Evolutionary conservation across 2,113 vertebrate species (phyloP).

Genomic region (Athene noctua): DNA sequence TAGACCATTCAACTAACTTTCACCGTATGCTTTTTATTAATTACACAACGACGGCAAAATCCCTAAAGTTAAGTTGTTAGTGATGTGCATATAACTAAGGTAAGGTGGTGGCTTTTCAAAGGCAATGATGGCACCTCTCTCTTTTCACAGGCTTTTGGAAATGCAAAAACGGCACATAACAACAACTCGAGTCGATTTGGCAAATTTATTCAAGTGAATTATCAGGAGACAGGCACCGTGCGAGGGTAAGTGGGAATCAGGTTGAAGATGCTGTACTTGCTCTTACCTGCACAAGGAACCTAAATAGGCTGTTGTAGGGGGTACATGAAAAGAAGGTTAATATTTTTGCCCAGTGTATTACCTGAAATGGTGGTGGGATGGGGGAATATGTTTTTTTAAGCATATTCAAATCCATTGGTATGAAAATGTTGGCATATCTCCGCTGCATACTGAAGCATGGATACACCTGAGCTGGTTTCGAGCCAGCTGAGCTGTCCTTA

Average conservation of each 20-base stretch:
- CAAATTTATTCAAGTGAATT: conserved; percentile 99
- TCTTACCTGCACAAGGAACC: not conserved
- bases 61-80: not conserved
- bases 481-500: not conserved
- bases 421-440: not conserved
- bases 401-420: not conserved
- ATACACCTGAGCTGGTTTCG: not conserved
- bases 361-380: not conserved
- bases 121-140: not conserved
- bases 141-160: conserved; percentile 92
- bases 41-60: not conserved
- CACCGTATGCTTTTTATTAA: not conserved
- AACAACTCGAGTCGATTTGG: conserved; percentile 99
- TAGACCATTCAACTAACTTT: not conserved
- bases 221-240: conserved; percentile 97
- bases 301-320: not conserved
- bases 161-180: conserved; percentile 97
- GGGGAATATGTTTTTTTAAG: not conserved
- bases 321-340: rapidly evolving
- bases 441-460: not conserved
- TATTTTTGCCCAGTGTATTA: not conserved
- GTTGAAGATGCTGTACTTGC: not conserved
- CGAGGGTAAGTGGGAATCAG: conserved; percentile 83
- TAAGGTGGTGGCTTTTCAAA: not conserved
- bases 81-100: not conserved